Evolutionary conservation across 1,140 invertebrate genomes (phyloP), one percentile per base, ranked within the genome.

Genomic region (Calosoma granatense): DNA sequence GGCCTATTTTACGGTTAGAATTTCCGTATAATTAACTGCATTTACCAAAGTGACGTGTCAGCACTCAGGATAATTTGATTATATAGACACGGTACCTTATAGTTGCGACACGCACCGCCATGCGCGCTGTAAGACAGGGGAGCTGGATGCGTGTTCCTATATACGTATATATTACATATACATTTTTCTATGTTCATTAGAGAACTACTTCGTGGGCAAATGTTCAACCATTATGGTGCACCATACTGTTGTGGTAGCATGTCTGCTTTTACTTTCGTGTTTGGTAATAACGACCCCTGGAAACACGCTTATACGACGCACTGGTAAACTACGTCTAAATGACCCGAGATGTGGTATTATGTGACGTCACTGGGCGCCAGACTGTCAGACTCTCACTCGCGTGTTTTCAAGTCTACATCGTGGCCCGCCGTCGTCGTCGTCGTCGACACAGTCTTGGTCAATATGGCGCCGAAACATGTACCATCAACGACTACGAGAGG

Each of bases 301-400:
- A 47, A 9, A 36, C n/a, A 9, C 26, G 41, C 17, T 4, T 4
- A 30, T 47, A 47, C 17, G 41, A 47, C 41, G 41, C 41, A 47
- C 6, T 47, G 41, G 41, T 47, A 47, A 47, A 47, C 41, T 17
- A 47, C 9, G 41, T 11, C 41, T 17, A 47, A 47, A 47, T 17
- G 41, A 17, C 9, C 26, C 15, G 6, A 17, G 41, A 47, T 47
- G 41, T 12, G 17, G 15, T 17, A 47, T 47, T 47, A 47, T 47
- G 17, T 47, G 41, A 47, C 41, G 41, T 47, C 41, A 47, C 17
- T 9, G 41, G 41, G 41, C 41, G 41, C 41, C 41, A 47, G 41
- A 47, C 41, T 47, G 41, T 17, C 17, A 47, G 41, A 47, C 41
- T 6, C 6, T 47, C 6, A 30, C 26, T 4, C 14, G 4, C 26